A percentile compares a stretch with the other conserved stretches of the same genome.
Conservation (phyloP, 2,888 invertebrate genomes). For the Adelognathus sp. region DNA sequence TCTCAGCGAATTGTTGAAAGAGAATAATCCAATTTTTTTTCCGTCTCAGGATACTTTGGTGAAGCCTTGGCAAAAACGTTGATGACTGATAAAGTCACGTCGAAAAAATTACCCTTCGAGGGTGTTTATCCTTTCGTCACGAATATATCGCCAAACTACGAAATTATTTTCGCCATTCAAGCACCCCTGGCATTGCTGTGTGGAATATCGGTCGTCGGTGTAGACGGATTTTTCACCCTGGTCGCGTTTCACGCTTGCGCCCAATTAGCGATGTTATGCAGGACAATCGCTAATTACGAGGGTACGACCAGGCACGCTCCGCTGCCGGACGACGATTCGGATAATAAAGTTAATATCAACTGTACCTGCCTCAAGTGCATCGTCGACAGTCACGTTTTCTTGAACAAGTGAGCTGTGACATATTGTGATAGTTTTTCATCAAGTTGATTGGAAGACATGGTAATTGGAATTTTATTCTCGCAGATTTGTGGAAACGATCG, state of each 20-base stretch:
- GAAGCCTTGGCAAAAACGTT: not conserved
- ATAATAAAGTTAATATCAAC: not conserved
- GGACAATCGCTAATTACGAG: constrained; percentile 27
- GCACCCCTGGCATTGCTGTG: not conserved
- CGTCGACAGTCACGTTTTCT: constrained; percentile 48
- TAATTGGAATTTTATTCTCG: not conserved
- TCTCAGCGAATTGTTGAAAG: not conserved
- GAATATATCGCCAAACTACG: constrained; percentile 41
- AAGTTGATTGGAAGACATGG: not conserved
- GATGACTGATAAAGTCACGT: constrained; percentile 8
- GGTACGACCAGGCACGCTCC: constrained; percentile 23
- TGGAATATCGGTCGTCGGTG: not conserved
- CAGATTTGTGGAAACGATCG: not conserved
- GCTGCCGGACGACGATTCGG: not conserved
- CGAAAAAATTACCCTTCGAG: constrained; percentile 29
- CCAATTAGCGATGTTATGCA: constrained; percentile 53
- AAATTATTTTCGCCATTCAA: constrained; percentile 48
- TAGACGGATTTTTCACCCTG: constrained; percentile 30
- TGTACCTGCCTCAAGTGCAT: constrained; percentile 49
- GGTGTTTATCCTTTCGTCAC: constrained; percentile 45
- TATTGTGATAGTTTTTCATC: not conserved
- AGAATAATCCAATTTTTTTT: not conserved
- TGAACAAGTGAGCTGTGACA: constrained; percentile 21
- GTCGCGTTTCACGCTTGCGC: constrained; percentile 56
- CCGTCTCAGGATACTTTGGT: not conserved